Conservation (phyloP, 2,113 vertebrate species). For the Syngnathus typhle region DNA sequence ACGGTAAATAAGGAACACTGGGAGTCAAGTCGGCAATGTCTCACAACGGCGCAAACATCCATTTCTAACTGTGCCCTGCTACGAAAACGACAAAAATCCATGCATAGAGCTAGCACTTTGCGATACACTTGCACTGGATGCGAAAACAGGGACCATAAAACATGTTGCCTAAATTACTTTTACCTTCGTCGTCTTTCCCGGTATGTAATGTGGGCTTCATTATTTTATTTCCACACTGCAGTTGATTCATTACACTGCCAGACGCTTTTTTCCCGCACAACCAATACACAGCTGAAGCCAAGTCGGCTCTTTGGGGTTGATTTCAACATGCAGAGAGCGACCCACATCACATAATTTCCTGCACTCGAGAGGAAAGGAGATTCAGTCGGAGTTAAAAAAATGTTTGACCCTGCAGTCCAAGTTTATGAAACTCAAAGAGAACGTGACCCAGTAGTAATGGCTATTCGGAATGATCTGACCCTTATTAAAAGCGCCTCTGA, state of each 20-base stretch:
- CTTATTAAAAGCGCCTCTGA: slow-evolving; percentile 39
- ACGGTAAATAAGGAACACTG: no score
- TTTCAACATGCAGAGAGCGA: slow-evolving; percentile 9
- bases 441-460: slow-evolving; percentile 44
- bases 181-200: no score
- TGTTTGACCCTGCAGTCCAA: slow-evolving; percentile 40
- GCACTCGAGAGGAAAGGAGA: slow-evolving; percentile 13
- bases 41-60: no score
- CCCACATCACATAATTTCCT: slow-evolving; percentile 9
- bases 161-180: no score
- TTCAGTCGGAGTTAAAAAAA: slow-evolving; percentile 28
- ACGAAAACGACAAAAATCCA: no score
- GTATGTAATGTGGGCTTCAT: background rate
- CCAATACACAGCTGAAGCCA: slow-evolving; percentile 1
- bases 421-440: slow-evolving; percentile 24
- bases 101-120: no score
- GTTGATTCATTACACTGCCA: background rate
- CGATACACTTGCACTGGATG: no score
- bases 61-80: no score
- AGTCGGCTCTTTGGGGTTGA: background rate
- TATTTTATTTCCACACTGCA: background rate
- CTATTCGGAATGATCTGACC: slow-evolving; percentile 50
- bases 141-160: no score
- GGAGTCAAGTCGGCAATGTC: no score
- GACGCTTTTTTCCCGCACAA: background rate